Base-by-base conservation (phyloP, 2,888 invertebrate genomes). In the Eledona agricola region DNA sequence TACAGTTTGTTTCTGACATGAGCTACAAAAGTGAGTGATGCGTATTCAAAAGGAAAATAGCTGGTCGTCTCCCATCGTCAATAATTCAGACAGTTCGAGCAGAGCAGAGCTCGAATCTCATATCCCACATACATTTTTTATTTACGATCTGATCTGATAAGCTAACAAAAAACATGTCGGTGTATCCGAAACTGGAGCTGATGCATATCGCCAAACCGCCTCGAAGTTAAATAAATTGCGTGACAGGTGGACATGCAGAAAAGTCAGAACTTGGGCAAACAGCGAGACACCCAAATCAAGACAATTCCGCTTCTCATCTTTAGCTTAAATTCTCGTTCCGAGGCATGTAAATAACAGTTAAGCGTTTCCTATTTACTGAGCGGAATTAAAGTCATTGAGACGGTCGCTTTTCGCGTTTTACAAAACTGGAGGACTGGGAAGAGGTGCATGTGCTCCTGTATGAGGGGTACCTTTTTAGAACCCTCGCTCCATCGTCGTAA, bases 341-440 rank as follows among this genome's bases (percentile, higher is more conserved):
- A n/a, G n/a, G n/a, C n/a, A n/a, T n/a, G 42, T 15, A 45, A 45
- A 45, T 29, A 32, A 32, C 31, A 45, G 20, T 45, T 45, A 45
- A 45, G 31, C 32, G 32, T 23, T 32, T 32, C 31, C 31, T 45
- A 32, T 45, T 45, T 45, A 45, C 45, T 23, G 20, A 23, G 32
- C 45, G 11, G 31, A n/a, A 25, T 10, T 25, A 9, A 25, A 13
- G n/a, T n/a, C n/a, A n/a, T n/a, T n/a, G n/a, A n/a, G n/a, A n/a
- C n/a, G n/a, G n/a, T n/a, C n/a, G n/a, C n/a, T n/a, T n/a, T n/a
- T n/a, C n/a, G n/a, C n/a, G n/a, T n/a, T n/a, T n/a, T n/a, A n/a
- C n/a, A n/a, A n/a, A n/a, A n/a, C n/a, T n/a, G n/a, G n/a, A n/a
- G n/a, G n/a, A n/a, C n/a, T n/a, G n/a, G n/a, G n/a, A n/a, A n/a